Evolutionary conservation across 53 echinoderm and acorn worm genomes (phyloP), one percentile per base, ranked within the genome.

Genomic region (Actinopyga echinites): DNA sequence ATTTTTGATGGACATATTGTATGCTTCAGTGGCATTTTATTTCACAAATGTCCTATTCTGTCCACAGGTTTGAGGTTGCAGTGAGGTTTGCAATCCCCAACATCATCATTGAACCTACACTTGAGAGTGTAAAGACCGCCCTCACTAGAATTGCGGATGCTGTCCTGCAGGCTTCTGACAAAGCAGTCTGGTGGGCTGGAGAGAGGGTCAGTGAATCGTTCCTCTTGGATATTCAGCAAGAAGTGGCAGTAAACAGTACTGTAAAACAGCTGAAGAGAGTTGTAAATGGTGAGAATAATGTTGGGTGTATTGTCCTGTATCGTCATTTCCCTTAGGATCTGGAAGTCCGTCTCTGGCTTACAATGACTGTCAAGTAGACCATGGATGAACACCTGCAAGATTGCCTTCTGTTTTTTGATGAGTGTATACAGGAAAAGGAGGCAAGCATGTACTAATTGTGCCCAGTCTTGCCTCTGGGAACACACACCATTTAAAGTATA

Each of bases 21-120:
- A 17, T 2, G 9, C 30, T 53, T 77, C 22, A 24, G 2, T 37
- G 10, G 6, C 15, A 52, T 22, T 53, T 53, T 53, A 49, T 49
- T 0, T 3, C 3, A 49, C 7, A 2, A 49, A 0, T 34, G 8
- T 61, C 23, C 30, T 33, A 7, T 33, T 56, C 34, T 24, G 58
- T 56, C 11, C 13, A 20, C 82, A 96, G 96, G 49, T 96, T 96
- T 92, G 96, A 96, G 56, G 96, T 96, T 11, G 90, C 88, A 6
- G 99, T 99, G 57, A 90, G 89, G 61, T 99, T 99, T 87, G 92
- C 92, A 65, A 99, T 99, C 78, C 99, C 99, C 28, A 92, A 91
- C 87, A 99, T 99, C 77, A 92, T 99, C 89, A 94, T 99, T 29
- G 86, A 92, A 45, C 97, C 97, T 24, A 94, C 94, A 65, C 86